Percentiles rank a stretch among this genome's conserved stretches.
phyloP scores from a whole-genome alignment of 2,888 invertebrate genomes.

The Rutpela maculata region DNA sequence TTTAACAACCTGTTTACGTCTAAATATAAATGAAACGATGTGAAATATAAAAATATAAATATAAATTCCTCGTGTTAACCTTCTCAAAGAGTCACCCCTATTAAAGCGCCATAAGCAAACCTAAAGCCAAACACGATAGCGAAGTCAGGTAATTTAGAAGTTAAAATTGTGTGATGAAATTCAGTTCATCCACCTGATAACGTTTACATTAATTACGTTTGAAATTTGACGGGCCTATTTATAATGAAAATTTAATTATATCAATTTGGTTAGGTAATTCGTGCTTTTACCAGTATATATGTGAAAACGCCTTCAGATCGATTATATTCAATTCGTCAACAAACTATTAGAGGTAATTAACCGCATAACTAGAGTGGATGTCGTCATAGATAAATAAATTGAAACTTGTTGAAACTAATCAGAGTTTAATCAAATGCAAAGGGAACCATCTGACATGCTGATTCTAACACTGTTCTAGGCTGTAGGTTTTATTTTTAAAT shows the following conservation, averaged over 20 bases:
- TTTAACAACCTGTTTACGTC: neutral
- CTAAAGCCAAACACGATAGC: conserved; percentile 3
- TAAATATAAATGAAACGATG: neutral
- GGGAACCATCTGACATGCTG: too few species aligned
- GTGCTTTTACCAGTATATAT: neutral
- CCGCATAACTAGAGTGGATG: neutral
- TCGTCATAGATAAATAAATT: too few species aligned
- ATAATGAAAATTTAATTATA: conserved; percentile 4
- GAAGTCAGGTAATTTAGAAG: conserved; percentile 1
- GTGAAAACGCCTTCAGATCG: neutral
- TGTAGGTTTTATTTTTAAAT: too few species aligned
- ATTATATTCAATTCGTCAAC: neutral
- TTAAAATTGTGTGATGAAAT: conserved; percentile 7
- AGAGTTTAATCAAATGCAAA: neutral
- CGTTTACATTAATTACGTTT: conserved; percentile 3
- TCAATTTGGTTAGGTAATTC: neutral
- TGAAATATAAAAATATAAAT: neutral
- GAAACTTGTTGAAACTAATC: neutral
- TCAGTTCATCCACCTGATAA: conserved; percentile 1
- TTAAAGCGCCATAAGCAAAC: neutral
- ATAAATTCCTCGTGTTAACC: neutral
- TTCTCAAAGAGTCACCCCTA: neutral
- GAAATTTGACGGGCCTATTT: neutral
- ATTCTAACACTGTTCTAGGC: too few species aligned
- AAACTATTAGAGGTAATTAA: neutral